Conservation (phyloP, 2,797 vertebrate species). For the Protonibea diacanthus region DNA sequence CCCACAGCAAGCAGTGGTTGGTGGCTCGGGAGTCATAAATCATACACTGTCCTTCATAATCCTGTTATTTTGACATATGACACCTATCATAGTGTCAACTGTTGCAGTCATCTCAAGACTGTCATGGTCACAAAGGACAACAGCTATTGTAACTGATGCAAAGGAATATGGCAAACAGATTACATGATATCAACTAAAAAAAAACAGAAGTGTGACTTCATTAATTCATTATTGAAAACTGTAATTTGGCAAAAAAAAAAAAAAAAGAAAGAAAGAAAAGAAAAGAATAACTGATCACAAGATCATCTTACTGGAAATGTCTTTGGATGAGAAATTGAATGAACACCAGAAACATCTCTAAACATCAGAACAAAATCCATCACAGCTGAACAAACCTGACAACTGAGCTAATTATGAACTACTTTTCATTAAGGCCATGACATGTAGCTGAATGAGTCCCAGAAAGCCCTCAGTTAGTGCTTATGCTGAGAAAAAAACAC, state of each 20-base stretch:
- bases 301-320: too few species aligned
- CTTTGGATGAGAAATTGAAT: background rate
- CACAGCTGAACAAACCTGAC: slow-evolving; percentile 12
- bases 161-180: background rate
- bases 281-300: too few species aligned
- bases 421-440: slow-evolving; percentile 2
- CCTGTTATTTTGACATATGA: background rate
- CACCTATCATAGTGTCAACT: background rate
- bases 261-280: too few species aligned
- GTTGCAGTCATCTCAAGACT: background rate
- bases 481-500: background rate
- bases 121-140: background rate
- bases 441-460: background rate
- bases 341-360: background rate
- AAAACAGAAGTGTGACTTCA: too few species aligned
- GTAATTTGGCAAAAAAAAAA: too few species aligned
- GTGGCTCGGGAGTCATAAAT: background rate
- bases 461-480: background rate
- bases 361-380: background rate
- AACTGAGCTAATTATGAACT: background rate
- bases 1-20: background rate
- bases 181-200: background rate
- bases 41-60: background rate
- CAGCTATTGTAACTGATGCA: background rate
- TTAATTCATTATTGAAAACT: too few species aligned